These are phyloP conservation scores for Brachyistius frenatus DNA, from an alignment of 2,113 vertebrate species.

Conservation along the genomic window DNA sequence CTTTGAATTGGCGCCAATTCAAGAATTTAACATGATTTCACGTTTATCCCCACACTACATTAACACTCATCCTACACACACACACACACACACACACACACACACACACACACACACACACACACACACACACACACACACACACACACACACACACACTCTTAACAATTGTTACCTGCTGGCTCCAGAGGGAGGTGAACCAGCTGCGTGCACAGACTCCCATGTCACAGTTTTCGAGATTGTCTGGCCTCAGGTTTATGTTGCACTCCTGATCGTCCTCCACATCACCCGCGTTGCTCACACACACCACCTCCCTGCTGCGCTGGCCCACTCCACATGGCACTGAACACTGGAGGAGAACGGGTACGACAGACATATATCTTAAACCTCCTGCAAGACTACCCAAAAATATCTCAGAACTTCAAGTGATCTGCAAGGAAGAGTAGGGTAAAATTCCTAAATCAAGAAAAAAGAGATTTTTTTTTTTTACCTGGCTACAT, in stretches of 20 bases:
- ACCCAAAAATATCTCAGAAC: too few relatives aligned
- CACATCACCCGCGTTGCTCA: slow-evolving; percentile 91
- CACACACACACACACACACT: neutral
- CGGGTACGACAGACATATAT: neutral
- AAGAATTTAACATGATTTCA: neutral
- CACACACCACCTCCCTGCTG: slow-evolving; percentile 91
- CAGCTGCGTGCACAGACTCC: slow-evolving; percentile 94
- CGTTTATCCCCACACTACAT: neutral
- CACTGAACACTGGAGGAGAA: slow-evolving; percentile 88
- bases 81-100: too few relatives aligned
- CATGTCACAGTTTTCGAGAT: slow-evolving; percentile 95
- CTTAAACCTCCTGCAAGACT: too few relatives aligned
- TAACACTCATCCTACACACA: too few relatives aligned
- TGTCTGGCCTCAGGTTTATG: slow-evolving; percentile 90
- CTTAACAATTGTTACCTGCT: slow-evolving; percentile 84
- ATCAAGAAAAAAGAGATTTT: too few relatives aligned
- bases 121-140: too few relatives aligned
- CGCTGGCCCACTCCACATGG: slow-evolving; percentile 94
- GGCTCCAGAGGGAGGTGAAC: slow-evolving; percentile 95
- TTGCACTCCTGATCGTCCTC: slow-evolving; percentile 93
- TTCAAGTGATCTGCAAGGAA: too few relatives aligned
- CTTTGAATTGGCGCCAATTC: neutral
- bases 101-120: too few relatives aligned
- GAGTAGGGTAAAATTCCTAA: too few relatives aligned
- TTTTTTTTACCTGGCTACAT: too few relatives aligned